Evolutionary conservation across 2,888 invertebrate genomes (phyloP).

Genomic region (Drosophila differens): DNA sequence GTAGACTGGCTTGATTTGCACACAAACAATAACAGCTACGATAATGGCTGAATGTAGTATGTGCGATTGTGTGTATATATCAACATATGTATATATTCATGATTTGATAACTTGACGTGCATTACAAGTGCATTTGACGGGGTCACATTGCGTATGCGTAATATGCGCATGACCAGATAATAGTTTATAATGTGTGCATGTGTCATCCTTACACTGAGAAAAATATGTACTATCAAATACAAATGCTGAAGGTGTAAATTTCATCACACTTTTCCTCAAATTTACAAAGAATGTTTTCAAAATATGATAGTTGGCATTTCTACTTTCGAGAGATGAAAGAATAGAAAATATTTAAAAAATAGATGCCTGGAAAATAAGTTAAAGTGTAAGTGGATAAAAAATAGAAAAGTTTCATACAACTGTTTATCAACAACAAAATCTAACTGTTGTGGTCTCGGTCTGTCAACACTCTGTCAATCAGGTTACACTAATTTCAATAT

Average conservation of each 20-base stretch:
- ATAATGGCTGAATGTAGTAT: neutral
- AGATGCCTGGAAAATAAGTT: neutral
- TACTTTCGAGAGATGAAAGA: neutral
- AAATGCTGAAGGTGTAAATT: neutral
- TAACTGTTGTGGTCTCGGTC: neutral
- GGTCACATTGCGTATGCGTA: constrained; percentile 14
- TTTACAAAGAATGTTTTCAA: neutral
- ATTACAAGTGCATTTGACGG: neutral
- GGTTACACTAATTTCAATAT: neutral
- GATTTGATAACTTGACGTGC: constrained; percentile 1
- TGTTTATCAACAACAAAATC: neutral
- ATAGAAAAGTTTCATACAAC: neutral
- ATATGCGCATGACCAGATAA: neutral
- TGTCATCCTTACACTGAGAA: neutral
- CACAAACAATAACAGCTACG: neutral
- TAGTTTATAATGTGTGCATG: neutral
- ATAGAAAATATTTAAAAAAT: neutral
- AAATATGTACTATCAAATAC: neutral
- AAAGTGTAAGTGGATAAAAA: neutral
- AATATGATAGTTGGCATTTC: neutral
- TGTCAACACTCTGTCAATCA: neutral
- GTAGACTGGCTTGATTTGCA: neutral
- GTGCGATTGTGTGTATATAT: neutral
- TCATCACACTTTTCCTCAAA: neutral
- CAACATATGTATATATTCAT: neutral